Conservation (phyloP, 2,113 vertebrate species). For the Gymnogyps californianus region DNA sequence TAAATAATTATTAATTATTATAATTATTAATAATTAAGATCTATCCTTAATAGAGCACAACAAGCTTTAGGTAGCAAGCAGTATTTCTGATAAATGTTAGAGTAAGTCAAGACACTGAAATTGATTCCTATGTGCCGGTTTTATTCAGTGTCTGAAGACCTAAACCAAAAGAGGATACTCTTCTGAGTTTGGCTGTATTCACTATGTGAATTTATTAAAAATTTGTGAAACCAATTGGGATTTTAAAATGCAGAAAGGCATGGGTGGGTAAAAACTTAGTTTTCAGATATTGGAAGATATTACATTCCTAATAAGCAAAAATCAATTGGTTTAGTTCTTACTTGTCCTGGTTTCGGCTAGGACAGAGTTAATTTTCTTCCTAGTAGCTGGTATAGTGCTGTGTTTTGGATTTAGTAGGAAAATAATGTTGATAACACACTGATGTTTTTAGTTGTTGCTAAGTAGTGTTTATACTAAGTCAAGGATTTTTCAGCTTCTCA, state of each 20-base stretch:
- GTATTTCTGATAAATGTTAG: background rate
- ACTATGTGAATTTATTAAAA: background rate
- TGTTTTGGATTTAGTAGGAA: no score
- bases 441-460: no score
- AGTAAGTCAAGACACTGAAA: background rate
- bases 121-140: background rate
- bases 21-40: no score
- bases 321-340: background rate
- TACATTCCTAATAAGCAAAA: background rate
- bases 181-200: background rate
- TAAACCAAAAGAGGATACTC: background rate
- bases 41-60: background rate
- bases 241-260: background rate
- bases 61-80: background rate
- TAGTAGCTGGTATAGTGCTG: no score
- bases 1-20: no score
- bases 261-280: background rate
- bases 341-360: no score
- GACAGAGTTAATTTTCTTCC: no score
- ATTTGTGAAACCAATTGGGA: background rate
- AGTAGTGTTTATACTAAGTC: no score
- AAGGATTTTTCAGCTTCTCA: no score
- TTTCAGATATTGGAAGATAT: background rate
- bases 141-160: background rate
- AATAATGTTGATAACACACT: no score